These are phyloP conservation scores for Thamnaconus septentrionalis DNA, from an alignment of 2,113 vertebrate species.

Conservation along the genomic window DNA sequence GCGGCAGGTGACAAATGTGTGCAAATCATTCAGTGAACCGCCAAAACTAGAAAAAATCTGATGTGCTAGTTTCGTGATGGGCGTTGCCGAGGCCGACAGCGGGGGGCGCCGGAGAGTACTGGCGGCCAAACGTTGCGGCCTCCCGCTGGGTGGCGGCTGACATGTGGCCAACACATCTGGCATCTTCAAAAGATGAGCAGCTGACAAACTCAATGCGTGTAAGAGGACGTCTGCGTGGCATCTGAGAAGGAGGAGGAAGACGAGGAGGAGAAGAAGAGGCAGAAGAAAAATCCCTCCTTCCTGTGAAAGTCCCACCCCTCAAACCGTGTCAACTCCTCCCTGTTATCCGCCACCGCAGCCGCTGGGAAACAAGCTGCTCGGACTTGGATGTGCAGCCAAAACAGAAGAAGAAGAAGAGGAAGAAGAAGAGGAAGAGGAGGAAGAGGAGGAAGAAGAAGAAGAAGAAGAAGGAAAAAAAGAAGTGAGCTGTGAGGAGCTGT, in stretches of 20 bases:
- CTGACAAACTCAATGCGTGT: slow-evolving; percentile 72
- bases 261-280: too few relatives aligned
- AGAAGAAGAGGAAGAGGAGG: slow-evolving; percentile 45
- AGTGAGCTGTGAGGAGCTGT: slow-evolving; percentile 43
- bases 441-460: slow-evolving; percentile 25
- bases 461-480: slow-evolving; percentile 34
- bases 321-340: slow-evolving; percentile 27
- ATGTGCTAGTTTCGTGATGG: slow-evolving; percentile 29
- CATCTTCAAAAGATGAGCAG: slow-evolving; percentile 73
- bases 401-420: slow-evolving; percentile 42
- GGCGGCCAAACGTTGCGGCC: slow-evolving; percentile 53
- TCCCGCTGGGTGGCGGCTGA: slow-evolving; percentile 65
- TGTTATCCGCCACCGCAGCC: slow-evolving; percentile 30
- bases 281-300: slow-evolving; percentile 21
- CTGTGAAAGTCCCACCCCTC: slow-evolving; percentile 47
- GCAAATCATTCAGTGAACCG: slow-evolving; percentile 53
- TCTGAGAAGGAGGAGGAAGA: slow-evolving; percentile 40
- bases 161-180: slow-evolving; percentile 72
- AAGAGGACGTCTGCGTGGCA: slow-evolving; percentile 61
- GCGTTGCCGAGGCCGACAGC: slow-evolving; percentile 55
- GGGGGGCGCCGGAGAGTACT: slow-evolving; percentile 62
- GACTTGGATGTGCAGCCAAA: slow-evolving; percentile 52
- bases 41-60: slow-evolving; percentile 38
- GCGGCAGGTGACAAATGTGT: slow-evolving; percentile 44
- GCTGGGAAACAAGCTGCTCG: slow-evolving; percentile 59